phyloP scores from a whole-genome alignment of 2,797 vertebrate genomes.

The Rhynchonycteris naso region DNA sequence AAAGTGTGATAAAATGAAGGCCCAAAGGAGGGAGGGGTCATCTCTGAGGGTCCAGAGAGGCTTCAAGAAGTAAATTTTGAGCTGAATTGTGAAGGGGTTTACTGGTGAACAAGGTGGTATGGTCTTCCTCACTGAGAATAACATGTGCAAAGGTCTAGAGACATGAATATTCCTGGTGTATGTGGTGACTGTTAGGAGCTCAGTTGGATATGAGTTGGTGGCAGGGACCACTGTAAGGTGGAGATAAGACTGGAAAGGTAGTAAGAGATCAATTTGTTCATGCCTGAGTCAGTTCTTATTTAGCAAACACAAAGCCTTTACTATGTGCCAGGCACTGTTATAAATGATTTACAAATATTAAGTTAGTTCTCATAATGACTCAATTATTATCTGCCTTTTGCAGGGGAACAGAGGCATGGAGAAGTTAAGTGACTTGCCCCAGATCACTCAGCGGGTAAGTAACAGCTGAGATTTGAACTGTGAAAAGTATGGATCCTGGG shows the following conservation, averaged over 20 bases:
- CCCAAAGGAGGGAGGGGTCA: not conserved
- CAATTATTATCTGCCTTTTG: not conserved
- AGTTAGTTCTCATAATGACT: not conserved
- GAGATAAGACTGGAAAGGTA: not conserved
- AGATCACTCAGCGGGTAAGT: not conserved
- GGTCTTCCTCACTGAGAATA: not conserved
- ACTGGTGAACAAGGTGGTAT: not conserved
- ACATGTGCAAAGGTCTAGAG: not conserved
- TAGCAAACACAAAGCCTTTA: not conserved
- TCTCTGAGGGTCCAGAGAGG: not conserved
- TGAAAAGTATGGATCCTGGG: not conserved
- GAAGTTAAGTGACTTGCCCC: not conserved
- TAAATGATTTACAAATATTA: conserved; percentile 11
- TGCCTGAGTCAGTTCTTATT: not conserved
- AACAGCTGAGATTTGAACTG: not conserved
- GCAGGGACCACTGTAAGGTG: not conserved
- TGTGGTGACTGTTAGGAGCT: not conserved
- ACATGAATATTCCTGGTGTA: not conserved
- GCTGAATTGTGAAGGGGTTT: not conserved
- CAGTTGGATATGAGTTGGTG: not conserved
- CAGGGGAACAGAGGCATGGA: conserved; percentile 7
- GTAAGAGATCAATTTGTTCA: not conserved
- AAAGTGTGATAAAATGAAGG: not conserved
- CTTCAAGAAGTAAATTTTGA: not conserved
- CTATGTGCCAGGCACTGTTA: not conserved